These are phyloP conservation scores for Prosapia bicincta DNA, from an alignment of 2,888 invertebrate species.

Conservation along the genomic window DNA sequence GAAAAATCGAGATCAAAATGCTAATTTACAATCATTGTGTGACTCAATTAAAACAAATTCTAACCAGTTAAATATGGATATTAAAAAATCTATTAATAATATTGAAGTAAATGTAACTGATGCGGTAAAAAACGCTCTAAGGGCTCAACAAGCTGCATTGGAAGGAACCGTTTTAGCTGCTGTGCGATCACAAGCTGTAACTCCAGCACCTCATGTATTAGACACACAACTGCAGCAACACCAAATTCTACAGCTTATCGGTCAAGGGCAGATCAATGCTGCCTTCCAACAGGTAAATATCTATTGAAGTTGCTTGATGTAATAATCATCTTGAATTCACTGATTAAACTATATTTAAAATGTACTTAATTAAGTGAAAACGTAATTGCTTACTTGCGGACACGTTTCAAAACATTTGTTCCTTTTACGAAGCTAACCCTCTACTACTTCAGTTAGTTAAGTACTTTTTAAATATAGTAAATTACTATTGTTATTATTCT, in stretches of 20 bases:
- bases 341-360: no score
- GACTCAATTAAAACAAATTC: conserved; percentile 14
- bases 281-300: conserved; percentile 77
- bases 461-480: no score
- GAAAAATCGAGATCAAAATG: conserved; percentile 9
- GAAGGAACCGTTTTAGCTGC: conserved; percentile 24
- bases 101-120: conserved; percentile 33
- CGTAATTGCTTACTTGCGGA: no score
- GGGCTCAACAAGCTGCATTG: conserved; percentile 22
- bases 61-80: background rate
- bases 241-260: conserved; percentile 64
- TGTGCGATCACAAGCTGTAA: conserved; percentile 63
- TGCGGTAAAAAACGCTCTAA: conserved; percentile 24
- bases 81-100: conserved; percentile 16
- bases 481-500: no score
- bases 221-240: conserved; percentile 58
- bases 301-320: no score
- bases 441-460: no score
- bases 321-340: no score
- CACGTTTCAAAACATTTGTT: no score
- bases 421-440: no score
- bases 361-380: no score
- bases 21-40: conserved; percentile 8
- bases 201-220: conserved; percentile 63
- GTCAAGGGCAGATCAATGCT: conserved; percentile 72